Base-by-base conservation (phyloP, 2,888 invertebrate species). In the Darwinula stevensoni region DNA sequence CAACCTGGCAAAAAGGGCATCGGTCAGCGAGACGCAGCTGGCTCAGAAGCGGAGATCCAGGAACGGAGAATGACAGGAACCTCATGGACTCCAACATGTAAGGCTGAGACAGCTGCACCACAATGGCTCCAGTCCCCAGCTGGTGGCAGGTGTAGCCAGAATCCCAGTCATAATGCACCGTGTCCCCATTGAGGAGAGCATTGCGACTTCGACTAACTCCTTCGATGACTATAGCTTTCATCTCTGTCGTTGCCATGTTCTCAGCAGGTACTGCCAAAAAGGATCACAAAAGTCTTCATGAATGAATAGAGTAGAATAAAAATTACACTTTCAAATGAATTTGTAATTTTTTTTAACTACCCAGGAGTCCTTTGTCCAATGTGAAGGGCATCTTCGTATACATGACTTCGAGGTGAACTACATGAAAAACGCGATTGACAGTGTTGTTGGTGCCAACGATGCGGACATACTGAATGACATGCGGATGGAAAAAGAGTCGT, bases 71-170 rank as follows among this genome's bases (percentile, higher is more conserved):
- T n/a, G n/a, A n/a, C n/a, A n/a, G n/a, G n/a, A n/a, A n/a, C 53
- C 84, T 65, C 60, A 94, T 65, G 16, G 80, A 80, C 34, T 69
- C 66, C 37, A 94, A 66, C 47, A 84, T 62, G 52, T 84, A 91
- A 3, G 97, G 94, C 59, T 97, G 97, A 43, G 72, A 80, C 40
- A 97, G 62, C 54, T 94, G 86, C 37, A 97, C 73, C 42, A 84
- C 64, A 47, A 97, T 88, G 41, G 78, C 70, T 35, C 94, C 91
- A 40, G 78, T 74, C 42, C 84, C 82, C 37, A 84, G 58, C 55
- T 88, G 88, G 40, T 91, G 88, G 52, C 88, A 91, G 3, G 88
- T 91, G 54, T 91, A 94, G 38, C 91, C 91, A 33, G 75, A 76
- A 54, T 97, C 94, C 91, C 91, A 94, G 58, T 94, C 88, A 53